These are phyloP conservation scores for Pegoplata infirma DNA, from an alignment of 2,888 invertebrate genomes.

Conservation along the genomic window DNA sequence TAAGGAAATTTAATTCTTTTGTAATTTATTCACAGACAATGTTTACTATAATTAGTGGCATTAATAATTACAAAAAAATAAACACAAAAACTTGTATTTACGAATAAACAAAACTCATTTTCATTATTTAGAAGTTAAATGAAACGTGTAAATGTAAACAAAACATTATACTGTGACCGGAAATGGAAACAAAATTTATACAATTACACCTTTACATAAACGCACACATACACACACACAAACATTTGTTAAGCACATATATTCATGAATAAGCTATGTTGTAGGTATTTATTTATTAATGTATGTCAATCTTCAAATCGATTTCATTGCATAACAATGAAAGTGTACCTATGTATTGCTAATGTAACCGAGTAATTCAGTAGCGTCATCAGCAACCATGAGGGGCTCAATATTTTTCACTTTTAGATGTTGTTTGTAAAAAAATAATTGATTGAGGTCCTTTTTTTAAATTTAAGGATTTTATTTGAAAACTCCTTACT, in stretches of 20 bases:
- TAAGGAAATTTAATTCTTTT: too few species aligned
- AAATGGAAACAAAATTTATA: constrained; percentile 40
- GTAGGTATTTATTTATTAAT: constrained; percentile 51
- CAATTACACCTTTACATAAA: too few species aligned
- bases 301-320: constrained; percentile 52
- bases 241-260: background rate
- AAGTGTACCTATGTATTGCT: too few species aligned
- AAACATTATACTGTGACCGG: constrained; percentile 54
- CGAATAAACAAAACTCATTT: constrained; percentile 18
- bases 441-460: too few species aligned
- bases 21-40: too few species aligned
- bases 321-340: constrained; percentile 23
- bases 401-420: too few species aligned
- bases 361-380: too few species aligned
- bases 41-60: constrained; percentile 47
- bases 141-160: constrained; percentile 71
- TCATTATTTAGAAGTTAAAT: constrained; percentile 65
- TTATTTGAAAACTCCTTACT: too few species aligned
- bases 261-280: background rate
- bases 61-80: constrained; percentile 33
- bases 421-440: too few species aligned
- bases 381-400: too few species aligned
- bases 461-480: too few species aligned
- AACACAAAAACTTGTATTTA: background rate
- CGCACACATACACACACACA: constrained; percentile 9